Evolutionary conservation across 2,113 vertebrate species (phyloP).

Genomic region (Thinocorus orbignyianus): DNA sequence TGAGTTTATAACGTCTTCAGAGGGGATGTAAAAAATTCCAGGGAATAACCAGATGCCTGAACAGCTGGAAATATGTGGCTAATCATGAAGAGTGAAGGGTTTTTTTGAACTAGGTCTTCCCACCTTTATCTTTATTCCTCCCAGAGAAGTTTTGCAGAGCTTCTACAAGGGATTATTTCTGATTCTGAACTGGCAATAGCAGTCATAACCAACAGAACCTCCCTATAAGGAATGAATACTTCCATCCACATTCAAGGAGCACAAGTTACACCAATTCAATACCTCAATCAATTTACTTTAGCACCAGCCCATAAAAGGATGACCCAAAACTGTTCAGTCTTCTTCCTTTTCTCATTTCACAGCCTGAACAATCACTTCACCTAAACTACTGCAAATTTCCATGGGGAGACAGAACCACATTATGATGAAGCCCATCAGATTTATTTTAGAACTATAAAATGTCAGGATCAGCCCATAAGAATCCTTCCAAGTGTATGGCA

Average conservation of each 20-base stretch:
- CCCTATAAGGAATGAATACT: not conserved
- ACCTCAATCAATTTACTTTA: not conserved
- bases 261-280: not conserved
- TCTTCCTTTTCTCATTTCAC: not conserved
- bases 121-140: not conserved
- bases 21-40: not conserved
- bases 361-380: not conserved
- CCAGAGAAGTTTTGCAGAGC: not conserved
- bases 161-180: not conserved
- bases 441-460: not conserved
- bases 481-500: not conserved
- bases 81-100: not conserved
- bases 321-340: not conserved
- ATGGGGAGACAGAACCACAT: not conserved
- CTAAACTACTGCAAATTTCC: not conserved
- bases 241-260: not conserved
- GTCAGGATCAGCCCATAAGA: not conserved
- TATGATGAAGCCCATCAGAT: not conserved
- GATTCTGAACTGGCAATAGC: not conserved
- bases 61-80: not conserved
- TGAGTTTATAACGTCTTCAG: not conserved
- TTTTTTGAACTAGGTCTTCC: not conserved
- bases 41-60: not conserved
- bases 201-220: not conserved
- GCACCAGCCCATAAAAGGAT: not conserved